Evolutionary conservation across 2,113 vertebrate species (phyloP).

Genomic region (Fukomys damarensis): DNA sequence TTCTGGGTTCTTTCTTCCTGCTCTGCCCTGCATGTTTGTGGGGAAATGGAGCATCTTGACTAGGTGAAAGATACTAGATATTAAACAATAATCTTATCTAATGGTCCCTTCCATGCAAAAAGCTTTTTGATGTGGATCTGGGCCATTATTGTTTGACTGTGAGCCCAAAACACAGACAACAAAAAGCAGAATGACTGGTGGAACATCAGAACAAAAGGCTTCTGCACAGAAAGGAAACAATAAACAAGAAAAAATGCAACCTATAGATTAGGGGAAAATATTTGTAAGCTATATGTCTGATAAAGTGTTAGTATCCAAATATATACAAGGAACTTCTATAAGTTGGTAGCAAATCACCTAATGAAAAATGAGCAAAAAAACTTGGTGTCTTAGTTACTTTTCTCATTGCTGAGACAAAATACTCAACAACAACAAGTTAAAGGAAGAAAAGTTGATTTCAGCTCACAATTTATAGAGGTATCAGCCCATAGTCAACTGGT

Average conservation of each 20-base stretch:
- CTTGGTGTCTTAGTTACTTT: neutral
- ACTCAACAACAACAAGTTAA: neutral
- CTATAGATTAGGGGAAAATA: neutral
- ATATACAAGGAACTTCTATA: neutral
- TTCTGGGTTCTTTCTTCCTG: neutral
- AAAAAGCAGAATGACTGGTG: neutral
- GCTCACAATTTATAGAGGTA: neutral
- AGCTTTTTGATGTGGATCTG: neutral
- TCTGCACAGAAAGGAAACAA: neutral
- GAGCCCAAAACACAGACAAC: neutral
- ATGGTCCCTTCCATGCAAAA: neutral
- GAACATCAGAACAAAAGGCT: neutral
- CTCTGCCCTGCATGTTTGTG: no score
- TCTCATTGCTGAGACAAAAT: neutral
- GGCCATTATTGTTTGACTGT: neutral
- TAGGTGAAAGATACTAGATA: neutral
- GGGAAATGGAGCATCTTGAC: neutral
- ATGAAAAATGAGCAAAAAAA: neutral
- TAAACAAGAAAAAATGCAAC: neutral
- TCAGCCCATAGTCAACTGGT: neutral
- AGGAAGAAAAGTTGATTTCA: neutral
- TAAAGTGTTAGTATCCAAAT: neutral
- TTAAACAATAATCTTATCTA: neutral
- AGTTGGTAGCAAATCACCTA: neutral
- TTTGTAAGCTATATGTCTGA: neutral